These are phyloP conservation scores for Leptobrachium ailaonicum DNA, from an alignment of 2,113 vertebrate genomes.

Conservation along the genomic window DNA sequence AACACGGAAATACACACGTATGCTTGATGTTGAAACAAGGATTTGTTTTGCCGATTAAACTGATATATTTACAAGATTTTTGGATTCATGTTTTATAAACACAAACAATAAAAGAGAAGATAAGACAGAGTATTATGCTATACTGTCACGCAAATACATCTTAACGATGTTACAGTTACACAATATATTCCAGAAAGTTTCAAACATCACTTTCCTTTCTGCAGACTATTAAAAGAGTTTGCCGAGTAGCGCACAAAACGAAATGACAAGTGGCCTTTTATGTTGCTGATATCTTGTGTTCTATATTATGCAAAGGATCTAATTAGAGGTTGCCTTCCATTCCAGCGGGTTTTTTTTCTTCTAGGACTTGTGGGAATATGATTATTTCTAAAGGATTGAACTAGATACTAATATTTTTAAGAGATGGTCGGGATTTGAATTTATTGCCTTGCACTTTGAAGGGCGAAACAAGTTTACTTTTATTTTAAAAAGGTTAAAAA, in stretches of 20 bases:
- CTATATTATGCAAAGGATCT: constrained; percentile 26
- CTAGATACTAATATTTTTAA: constrained; percentile 28
- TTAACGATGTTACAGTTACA: neutral
- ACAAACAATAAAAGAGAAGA: neutral
- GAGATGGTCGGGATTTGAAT: neutral
- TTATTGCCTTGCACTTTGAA: constrained; percentile 1
- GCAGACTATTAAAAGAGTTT: neutral
- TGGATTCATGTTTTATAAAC: too few species aligned
- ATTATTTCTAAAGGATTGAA: constrained; percentile 23
- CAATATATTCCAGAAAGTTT: constrained; percentile 6
- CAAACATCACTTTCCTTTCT: neutral
- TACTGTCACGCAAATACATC: neutral
- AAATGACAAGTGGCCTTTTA: constrained; percentile 29
- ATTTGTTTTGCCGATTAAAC: too few species aligned
- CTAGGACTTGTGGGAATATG: constrained; percentile 18
- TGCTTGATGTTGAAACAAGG: too few species aligned
- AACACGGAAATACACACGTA: too few species aligned
- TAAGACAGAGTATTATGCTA: constrained; percentile 18
- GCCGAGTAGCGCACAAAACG: neutral
- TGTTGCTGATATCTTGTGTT: constrained; percentile 35
- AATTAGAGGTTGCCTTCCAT: constrained; percentile 29
- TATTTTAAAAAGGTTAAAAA: too few species aligned
- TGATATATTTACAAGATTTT: too few species aligned
- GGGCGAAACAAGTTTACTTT: neutral
- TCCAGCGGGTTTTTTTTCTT: neutral